Percentiles rank a stretch among this genome's conserved stretches.
phyloP scores from a whole-genome alignment of 2,113 vertebrate genomes.

The Ornithorhynchus anatinus region DNA sequence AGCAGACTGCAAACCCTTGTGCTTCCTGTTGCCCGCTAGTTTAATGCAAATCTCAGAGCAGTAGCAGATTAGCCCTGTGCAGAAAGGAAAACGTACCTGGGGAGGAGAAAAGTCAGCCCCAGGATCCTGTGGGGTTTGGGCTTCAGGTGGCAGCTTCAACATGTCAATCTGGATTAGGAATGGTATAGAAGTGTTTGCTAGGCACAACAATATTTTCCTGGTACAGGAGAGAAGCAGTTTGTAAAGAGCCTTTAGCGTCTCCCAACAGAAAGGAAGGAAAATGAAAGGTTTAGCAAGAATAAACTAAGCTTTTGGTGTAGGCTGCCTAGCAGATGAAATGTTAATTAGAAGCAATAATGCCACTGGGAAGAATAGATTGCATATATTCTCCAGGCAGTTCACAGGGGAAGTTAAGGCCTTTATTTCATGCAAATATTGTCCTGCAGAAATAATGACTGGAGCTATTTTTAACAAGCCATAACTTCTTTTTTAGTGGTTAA shows the following conservation, averaged over 20 bases:
- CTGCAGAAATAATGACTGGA: constrained; percentile 7
- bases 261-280: constrained; percentile 37
- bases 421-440: constrained; percentile 12
- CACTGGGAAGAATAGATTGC: constrained; percentile 24
- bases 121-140: constrained; percentile 29
- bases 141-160: constrained; percentile 30
- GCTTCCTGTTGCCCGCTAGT: constrained; percentile 49
- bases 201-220: constrained; percentile 45
- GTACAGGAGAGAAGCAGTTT: constrained; percentile 27
- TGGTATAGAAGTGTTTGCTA: constrained; percentile 18
- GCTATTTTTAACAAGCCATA: not conserved
- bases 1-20: constrained; percentile 42
- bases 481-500: constrained; percentile 14
- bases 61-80: constrained; percentile 29
- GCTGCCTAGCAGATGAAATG: constrained; percentile 29
- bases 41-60: constrained; percentile 51
- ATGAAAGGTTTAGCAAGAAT: constrained; percentile 47
- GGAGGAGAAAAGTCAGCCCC: constrained; percentile 1
- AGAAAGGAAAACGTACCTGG: constrained; percentile 8
- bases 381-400: constrained; percentile 16
- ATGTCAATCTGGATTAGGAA: constrained; percentile 54
- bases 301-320: constrained; percentile 34
- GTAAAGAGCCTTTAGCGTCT: constrained; percentile 32
- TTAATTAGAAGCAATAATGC: constrained; percentile 44
- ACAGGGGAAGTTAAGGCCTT: constrained; percentile 23